Percentiles rank a stretch among this genome's conserved stretches.
Evolutionary conservation across 2,797 vertebrate genomes (phyloP).

Genomic region (Brachymystax lenok): DNA sequence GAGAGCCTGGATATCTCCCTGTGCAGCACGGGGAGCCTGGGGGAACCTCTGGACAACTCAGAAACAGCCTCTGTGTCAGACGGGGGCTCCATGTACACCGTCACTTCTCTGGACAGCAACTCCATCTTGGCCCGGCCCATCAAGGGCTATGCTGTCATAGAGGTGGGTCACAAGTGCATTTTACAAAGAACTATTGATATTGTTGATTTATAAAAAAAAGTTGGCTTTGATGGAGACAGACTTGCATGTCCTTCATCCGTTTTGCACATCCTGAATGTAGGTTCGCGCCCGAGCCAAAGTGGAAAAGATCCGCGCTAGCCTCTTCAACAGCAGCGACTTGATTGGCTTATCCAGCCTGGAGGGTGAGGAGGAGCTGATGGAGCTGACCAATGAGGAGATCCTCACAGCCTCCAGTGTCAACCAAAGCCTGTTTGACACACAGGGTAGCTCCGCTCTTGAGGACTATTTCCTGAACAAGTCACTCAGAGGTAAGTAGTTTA

Average conservation of each 20-base stretch:
- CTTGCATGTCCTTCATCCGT: background rate
- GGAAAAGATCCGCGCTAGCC: slow-evolving; percentile 96
- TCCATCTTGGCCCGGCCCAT: slow-evolving; percentile 81
- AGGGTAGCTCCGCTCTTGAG: slow-evolving; percentile 94
- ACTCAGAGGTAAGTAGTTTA: slow-evolving; percentile 81
- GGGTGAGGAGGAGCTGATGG: slow-evolving; percentile 96
- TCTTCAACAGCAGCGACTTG: slow-evolving; percentile 97
- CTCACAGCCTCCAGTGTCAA: slow-evolving; percentile 96
- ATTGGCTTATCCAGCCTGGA: slow-evolving; percentile 96
- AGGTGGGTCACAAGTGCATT: slow-evolving; percentile 76
- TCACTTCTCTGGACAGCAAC: slow-evolving; percentile 87
- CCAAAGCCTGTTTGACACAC: slow-evolving; percentile 97
- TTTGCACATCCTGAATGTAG: slow-evolving; percentile 61
- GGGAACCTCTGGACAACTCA: slow-evolving; percentile 86
- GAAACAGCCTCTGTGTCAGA: slow-evolving; percentile 86
- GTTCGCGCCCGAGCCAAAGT: slow-evolving; percentile 95
- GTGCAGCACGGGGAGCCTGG: slow-evolving; percentile 92
- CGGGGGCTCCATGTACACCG: slow-evolving; percentile 87
- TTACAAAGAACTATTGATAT: background rate
- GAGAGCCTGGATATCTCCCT: slow-evolving; percentile 94
- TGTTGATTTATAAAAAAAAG: background rate
- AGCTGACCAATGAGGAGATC: slow-evolving; percentile 97
- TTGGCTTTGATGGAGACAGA: background rate
- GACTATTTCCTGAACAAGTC: slow-evolving; percentile 97
- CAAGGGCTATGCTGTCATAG: slow-evolving; percentile 96